phyloP scores from a whole-genome alignment of 2,888 invertebrate species.

The Tinea semifulvella region DNA sequence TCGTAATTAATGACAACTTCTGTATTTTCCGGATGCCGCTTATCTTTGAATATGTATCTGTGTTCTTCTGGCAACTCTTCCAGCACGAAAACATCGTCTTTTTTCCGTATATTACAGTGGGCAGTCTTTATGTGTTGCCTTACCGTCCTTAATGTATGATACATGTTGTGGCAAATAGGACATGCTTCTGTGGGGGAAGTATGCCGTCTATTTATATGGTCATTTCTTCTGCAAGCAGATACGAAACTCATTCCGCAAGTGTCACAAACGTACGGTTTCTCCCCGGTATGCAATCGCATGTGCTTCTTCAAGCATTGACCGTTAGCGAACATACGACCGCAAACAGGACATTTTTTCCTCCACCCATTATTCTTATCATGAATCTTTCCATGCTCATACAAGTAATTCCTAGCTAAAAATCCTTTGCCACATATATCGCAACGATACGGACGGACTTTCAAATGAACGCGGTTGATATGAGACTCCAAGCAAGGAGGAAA shows the following conservation, averaged over 20 bases:
- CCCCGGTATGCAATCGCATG: slow-evolving; percentile 33
- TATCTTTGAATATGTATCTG: slow-evolving; percentile 7
- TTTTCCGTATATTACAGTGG: slow-evolving; percentile 24
- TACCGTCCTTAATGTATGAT: slow-evolving; percentile 31
- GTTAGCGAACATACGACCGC: slow-evolving; percentile 34
- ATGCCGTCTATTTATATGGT: slow-evolving; percentile 33
- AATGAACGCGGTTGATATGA: slow-evolving; percentile 38
- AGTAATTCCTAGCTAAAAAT: background rate
- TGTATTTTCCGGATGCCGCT: background rate
- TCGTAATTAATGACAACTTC: no score
- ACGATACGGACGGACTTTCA: slow-evolving; percentile 29
- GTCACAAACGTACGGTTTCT: slow-evolving; percentile 35
- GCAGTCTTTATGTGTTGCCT: slow-evolving; percentile 33
- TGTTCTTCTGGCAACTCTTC: background rate
- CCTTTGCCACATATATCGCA: slow-evolving; percentile 36
- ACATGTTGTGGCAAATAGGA: slow-evolving; percentile 32
- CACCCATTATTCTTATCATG: background rate
- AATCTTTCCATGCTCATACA: slow-evolving; percentile 1
- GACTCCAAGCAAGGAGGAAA: slow-evolving; percentile 34
- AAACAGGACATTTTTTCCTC: slow-evolving; percentile 19
- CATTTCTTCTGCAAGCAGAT: slow-evolving; percentile 35
- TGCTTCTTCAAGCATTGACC: slow-evolving; percentile 38
- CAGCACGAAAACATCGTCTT: background rate
- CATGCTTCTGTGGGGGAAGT: slow-evolving; percentile 21
- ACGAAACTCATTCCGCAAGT: slow-evolving; percentile 34